Conservation (phyloP, 2,797 vertebrate genomes). For the Microhierax caerulescens region DNA sequence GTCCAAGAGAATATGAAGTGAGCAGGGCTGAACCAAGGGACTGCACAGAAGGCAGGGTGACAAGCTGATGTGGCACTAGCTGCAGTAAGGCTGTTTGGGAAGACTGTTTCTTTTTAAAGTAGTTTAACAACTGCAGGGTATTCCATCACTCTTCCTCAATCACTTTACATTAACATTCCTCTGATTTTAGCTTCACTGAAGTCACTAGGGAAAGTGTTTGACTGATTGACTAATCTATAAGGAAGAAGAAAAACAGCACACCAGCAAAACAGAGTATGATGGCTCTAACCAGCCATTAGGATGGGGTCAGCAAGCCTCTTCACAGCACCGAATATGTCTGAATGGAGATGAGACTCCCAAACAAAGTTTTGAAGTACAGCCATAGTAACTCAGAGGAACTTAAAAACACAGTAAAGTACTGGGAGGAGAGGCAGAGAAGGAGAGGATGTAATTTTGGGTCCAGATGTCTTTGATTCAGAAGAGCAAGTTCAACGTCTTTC, state of each 20-base stretch:
- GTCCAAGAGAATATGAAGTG: not conserved
- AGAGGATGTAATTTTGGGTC: not conserved
- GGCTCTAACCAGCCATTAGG: not conserved
- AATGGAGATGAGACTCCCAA: not conserved
- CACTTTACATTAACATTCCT: not conserved
- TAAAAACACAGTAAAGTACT: not conserved
- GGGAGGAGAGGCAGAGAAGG: not conserved
- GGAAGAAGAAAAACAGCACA: not conserved
- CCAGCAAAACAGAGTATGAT: not conserved
- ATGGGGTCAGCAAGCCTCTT: not conserved
- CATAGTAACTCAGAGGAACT: not conserved
- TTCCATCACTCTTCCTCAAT: not conserved
- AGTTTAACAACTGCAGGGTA: not conserved
- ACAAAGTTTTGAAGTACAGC: not conserved
- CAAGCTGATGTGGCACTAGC: not conserved
- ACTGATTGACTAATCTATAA: not conserved
- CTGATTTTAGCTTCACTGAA: not conserved
- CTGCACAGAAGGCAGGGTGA: not conserved
- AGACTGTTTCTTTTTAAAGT: not conserved
- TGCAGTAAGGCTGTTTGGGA: not conserved
- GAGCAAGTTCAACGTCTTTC: not conserved
- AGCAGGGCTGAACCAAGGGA: not conserved
- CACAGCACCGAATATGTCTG: not conserved
- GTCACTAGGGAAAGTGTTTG: not conserved
- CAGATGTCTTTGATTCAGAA: not conserved